Percentiles rank a stretch among this genome's conserved stretches.
Evolutionary conservation across 1,140 invertebrate genomes (phyloP).

Genomic region (Aphaenogaster rudis): DNA sequence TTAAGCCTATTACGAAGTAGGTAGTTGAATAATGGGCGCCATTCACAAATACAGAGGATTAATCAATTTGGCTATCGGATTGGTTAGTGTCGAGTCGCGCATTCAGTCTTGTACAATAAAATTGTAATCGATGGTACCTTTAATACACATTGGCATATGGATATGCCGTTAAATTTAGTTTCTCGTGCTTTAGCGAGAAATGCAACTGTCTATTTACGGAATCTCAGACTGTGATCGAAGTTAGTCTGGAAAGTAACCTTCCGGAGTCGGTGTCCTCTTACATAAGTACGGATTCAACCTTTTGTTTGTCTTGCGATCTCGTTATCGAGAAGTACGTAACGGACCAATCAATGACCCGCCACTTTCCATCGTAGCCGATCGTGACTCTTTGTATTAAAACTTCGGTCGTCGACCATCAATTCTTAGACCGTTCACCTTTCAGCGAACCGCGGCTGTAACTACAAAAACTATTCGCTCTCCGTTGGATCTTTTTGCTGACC

Average conservation of each 20-base stretch:
- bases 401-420: constrained; percentile 51
- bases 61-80: background rate
- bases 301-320: constrained; percentile 28
- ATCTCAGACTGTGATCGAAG: constrained; percentile 10
- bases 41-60: background rate
- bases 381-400: constrained; percentile 48
- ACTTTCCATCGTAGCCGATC: constrained; percentile 35
- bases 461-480: constrained; percentile 11
- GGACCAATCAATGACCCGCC: background rate
- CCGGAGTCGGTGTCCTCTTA: constrained; percentile 21
- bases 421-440: constrained; percentile 47
- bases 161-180: constrained; percentile 4
- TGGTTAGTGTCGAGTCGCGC: background rate
- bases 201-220: constrained; percentile 7
- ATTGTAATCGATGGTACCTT: constrained; percentile 7
- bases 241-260: constrained; percentile 24
- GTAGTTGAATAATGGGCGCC: background rate
- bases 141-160: constrained; percentile 1
- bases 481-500: constrained; percentile 37
- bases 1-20: background rate
- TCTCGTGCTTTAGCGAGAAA: background rate
- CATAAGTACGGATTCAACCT: constrained; percentile 5
- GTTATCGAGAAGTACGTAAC: constrained; percentile 22
- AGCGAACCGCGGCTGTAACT: background rate
- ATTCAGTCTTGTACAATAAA: background rate